Evolutionary conservation across 2,888 invertebrate species (phyloP).

Genomic region (Clitarchus hookeri): DNA sequence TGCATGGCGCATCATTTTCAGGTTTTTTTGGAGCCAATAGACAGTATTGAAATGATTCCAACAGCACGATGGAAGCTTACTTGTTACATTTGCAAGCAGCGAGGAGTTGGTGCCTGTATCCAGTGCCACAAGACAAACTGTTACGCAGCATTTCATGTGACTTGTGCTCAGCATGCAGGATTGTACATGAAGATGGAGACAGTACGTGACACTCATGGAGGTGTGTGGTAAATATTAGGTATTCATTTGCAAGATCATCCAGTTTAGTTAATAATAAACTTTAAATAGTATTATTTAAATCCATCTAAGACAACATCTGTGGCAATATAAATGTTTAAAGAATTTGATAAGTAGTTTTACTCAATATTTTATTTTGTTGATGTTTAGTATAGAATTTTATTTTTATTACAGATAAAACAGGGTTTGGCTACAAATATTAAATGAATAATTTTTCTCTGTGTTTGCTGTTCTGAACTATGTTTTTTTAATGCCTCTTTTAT

Average conservation of each 20-base stretch:
- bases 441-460: too few species aligned
- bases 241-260: too few species aligned
- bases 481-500: too few species aligned
- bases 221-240: neutral
- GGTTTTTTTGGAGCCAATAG: conserved; percentile 93
- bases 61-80: conserved; percentile 94
- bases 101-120: conserved; percentile 93
- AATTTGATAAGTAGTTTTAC: too few species aligned
- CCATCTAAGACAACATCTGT: neutral
- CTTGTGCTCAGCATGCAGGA: conserved; percentile 96
- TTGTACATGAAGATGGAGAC: conserved; percentile 97
- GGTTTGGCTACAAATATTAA: too few species aligned
- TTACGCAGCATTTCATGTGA: conserved; percentile 98
- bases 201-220: conserved; percentile 60
- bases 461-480: too few species aligned
- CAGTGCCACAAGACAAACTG: conserved; percentile 97
- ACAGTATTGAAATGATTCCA: conserved; percentile 95
- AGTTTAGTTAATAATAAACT: neutral
- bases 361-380: too few species aligned
- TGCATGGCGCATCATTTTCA: conserved; percentile 39
- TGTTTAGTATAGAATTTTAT: too few species aligned
- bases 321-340: neutral
- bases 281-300: neutral
- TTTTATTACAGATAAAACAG: too few species aligned
- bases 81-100: conserved; percentile 95